Evolutionary conservation across 2,797 vertebrate genomes (phyloP).

Genomic region (Aphelocoma californica): DNA sequence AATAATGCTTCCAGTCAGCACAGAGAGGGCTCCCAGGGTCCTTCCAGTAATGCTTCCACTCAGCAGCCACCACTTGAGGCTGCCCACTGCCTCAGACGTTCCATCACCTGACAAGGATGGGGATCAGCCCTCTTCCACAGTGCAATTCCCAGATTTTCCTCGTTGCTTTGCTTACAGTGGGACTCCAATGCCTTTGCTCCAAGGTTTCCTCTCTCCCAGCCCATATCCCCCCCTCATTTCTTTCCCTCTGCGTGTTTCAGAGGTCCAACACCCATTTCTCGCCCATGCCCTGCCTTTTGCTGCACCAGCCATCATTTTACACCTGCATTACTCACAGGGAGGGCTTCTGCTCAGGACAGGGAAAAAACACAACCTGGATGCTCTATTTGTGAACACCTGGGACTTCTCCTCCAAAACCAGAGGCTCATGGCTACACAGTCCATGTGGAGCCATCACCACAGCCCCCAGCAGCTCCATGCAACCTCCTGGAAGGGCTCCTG

Average conservation of each 20-base stretch:
- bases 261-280: not conserved
- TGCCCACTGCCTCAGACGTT: not conserved
- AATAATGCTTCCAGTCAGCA: constrained; percentile 43
- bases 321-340: not conserved
- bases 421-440: not conserved
- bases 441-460: not conserved
- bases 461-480: not conserved
- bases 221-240: not conserved
- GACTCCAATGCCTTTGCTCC: not conserved
- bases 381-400: not conserved
- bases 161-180: not conserved
- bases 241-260: not conserved
- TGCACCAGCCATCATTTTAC: not conserved
- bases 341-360: not conserved
- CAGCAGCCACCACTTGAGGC: not conserved
- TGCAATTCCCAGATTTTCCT: not conserved
- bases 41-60: constrained; percentile 34
- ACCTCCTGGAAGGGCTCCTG: not conserved
- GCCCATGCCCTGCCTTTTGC: not conserved
- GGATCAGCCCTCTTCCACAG: not conserved
- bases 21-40: constrained; percentile 23
- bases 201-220: not conserved
- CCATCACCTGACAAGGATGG: not conserved
- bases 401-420: not conserved
- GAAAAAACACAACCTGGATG: not conserved